Evolutionary conservation across 2,113 vertebrate species (phyloP).

Genomic region (Eonycteris spelaea): DNA sequence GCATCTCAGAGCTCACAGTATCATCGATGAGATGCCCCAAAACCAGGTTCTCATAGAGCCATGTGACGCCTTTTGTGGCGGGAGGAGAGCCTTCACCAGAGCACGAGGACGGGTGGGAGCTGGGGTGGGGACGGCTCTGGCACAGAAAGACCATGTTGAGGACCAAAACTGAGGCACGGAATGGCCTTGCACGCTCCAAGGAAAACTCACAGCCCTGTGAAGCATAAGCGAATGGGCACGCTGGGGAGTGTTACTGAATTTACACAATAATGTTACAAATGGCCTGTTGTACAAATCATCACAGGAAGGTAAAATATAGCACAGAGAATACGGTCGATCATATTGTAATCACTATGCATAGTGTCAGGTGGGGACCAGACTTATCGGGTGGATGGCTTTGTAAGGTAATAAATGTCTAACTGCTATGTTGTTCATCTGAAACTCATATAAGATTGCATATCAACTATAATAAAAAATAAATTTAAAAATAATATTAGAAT

Average conservation of each 20-base stretch:
- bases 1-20: background rate
- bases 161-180: background rate
- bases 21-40: rapidly evolving
- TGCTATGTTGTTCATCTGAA: background rate
- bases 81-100: background rate
- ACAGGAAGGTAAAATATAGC: background rate
- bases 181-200: background rate
- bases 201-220: background rate
- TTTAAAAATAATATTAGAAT: background rate
- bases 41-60: background rate
- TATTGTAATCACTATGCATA: too few species aligned
- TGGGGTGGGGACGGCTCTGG: background rate
- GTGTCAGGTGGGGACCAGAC: background rate
- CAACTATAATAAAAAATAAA: too few species aligned
- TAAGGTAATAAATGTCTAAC: background rate
- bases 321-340: too few species aligned
- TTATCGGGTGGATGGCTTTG: background rate
- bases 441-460: background rate
- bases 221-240: background rate
- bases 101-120: background rate
- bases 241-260: background rate
- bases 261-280: background rate
- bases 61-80: background rate
- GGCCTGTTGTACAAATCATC: background rate
- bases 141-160: background rate